Evolutionary conservation across 2,113 vertebrate species (phyloP), one percentile per base, ranked within the genome.

Genomic region (Monopterus albus): DNA sequence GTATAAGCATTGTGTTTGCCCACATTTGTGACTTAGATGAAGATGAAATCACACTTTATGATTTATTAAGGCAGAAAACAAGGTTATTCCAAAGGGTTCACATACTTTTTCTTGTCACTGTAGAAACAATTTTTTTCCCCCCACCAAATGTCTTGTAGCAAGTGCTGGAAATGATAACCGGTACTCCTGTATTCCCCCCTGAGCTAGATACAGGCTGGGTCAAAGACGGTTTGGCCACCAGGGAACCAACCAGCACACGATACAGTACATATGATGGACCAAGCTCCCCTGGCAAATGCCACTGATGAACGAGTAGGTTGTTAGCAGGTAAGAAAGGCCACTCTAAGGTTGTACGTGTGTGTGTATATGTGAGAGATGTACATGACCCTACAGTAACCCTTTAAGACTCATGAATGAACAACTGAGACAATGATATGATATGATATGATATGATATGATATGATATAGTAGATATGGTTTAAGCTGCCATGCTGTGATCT

Each of bases 201-300:
- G 66, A 77, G 79, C 46, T 60, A 14, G 61, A 36, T 40, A 38
- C 40, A 17, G 75, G 75, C 63, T 26, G 18, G 76, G 69, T 88
- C 84, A 85, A 6, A 68, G 80, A 87, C 79, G 78, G 67, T 60
- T 35, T 8, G 69, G 66, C 75, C 52, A 47, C 70, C 26, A 63
- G 82, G 62, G 74, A 64, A 46, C 18, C 0, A 13, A 39, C 75
- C 62, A 38, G 49, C 39, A 29, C 76, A 14, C 33, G 2, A 28
- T 52, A 49, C 38, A 2, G 28, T 45, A 47, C 64, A 51, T 31
- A 75, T 81, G 64, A 84, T 64, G 72, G 47, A 38, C 45, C 45
- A 8, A 46, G 18, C 55, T 78, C 79, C 78, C 50, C 55, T 14
- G 59, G 49, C 55, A 78, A 20, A 59, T 10, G 17, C 9, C 26